These are phyloP conservation scores for Drosophila pachea DNA, from an alignment of 1,140 invertebrate genomes.

Conservation along the genomic window DNA sequence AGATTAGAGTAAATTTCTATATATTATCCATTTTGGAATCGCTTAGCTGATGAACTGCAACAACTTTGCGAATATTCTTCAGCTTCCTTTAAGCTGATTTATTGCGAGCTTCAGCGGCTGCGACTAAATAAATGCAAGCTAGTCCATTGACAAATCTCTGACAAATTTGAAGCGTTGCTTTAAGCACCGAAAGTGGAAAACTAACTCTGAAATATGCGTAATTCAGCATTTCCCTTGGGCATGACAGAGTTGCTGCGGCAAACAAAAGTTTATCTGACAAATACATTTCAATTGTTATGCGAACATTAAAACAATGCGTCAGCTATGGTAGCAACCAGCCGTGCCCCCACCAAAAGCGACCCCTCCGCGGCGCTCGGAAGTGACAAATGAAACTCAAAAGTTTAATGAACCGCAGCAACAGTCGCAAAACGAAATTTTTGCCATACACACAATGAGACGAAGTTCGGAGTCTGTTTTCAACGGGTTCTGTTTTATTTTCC, in stretches of 20 bases:
- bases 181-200: conserved; percentile 4
- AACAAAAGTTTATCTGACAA: conserved; percentile 73
- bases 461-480: conserved; percentile 21
- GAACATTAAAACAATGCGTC: conserved; percentile 52
- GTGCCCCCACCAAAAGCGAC: not conserved
- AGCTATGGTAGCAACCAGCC: conserved; percentile 7
- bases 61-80: too few relatives aligned
- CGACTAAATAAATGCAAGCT: conserved; percentile 7
- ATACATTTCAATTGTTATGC: conserved; percentile 70
- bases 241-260: conserved; percentile 10
- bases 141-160: conserved; percentile 6
- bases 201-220: conserved; percentile 10
- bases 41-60: too few relatives aligned
- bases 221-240: conserved; percentile 8
- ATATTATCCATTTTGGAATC: too few relatives aligned
- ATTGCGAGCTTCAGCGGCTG: not conserved
- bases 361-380: conserved; percentile 1
- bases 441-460: conserved; percentile 49
- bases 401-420: conserved; percentile 73
- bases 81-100: not conserved
- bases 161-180: conserved; percentile 16
- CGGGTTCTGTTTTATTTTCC: not conserved
- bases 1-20: too few relatives aligned
- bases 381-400: conserved; percentile 72
- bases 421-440: conserved; percentile 58